Conservation (phyloP, 2,113 vertebrate species). For the Pterophyllum scalare region DNA sequence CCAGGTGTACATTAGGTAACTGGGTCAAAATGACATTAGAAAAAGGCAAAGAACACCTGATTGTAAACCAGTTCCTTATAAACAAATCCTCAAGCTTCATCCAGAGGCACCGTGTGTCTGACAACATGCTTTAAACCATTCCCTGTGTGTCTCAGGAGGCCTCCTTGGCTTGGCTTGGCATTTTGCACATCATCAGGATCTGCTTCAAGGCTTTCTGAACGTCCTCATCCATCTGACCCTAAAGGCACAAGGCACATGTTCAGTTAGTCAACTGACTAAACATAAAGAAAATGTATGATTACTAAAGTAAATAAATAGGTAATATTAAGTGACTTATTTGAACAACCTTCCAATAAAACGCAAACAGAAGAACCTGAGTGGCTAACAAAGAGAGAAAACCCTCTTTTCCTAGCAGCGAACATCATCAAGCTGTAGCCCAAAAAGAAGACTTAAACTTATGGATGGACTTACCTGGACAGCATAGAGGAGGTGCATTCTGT, state of each 20-base stretch:
- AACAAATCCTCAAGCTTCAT: constrained; percentile 40
- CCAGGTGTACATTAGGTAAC: not conserved
- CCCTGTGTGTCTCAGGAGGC: constrained; percentile 51
- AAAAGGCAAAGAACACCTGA: constrained; percentile 9
- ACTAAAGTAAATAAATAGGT: not conserved
- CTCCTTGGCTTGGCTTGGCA: constrained; percentile 91
- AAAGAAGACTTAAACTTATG: not conserved
- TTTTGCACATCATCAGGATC: constrained; percentile 97
- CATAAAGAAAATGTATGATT: not conserved
- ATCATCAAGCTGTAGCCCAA: not conserved
- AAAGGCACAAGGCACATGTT: constrained; percentile 23
- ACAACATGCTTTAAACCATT: constrained; percentile 8
- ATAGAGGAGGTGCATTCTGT: constrained; percentile 98
- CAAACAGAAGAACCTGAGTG: not conserved
- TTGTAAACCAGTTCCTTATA: constrained; percentile 54
- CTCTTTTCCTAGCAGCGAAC: not conserved
- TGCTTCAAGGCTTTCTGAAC: constrained; percentile 98
- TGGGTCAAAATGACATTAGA: constrained; percentile 8
- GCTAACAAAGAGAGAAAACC: not conserved
- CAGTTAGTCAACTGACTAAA: not conserved
- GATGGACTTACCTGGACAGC: constrained; percentile 91
- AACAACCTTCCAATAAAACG: not conserved
- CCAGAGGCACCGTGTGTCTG: constrained; percentile 55
- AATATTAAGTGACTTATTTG: not conserved
- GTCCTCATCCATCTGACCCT: constrained; percentile 99